These are phyloP conservation scores for Campaea margaritaria DNA, from an alignment of 2,888 invertebrate species.

Conservation along the genomic window DNA sequence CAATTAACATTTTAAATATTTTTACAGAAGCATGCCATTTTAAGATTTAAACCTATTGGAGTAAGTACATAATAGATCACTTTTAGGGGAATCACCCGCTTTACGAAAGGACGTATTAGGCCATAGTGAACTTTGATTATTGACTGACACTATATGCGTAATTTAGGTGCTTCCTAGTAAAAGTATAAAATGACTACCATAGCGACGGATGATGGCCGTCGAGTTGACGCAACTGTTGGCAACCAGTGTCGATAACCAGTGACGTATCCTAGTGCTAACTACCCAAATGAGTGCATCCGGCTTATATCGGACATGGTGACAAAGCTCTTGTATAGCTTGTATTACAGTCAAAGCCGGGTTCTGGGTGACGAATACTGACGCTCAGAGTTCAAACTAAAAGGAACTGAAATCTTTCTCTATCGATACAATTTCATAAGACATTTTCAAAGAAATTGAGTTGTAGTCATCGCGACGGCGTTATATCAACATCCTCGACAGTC, in stretches of 20 bases:
- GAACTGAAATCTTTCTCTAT: background rate
- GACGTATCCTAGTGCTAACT: slow-evolving; percentile 19
- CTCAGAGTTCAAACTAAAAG: background rate
- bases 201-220: background rate
- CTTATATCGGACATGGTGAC: slow-evolving; percentile 17
- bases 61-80: no score
- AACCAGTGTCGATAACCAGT: background rate
- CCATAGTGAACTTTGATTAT: slow-evolving; percentile 11
- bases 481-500: no score
- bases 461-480: no score
- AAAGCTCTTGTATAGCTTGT: background rate
- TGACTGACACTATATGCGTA: background rate
- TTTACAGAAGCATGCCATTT: no score
- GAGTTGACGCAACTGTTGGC: no score
- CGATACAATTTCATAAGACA: no score
- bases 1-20: no score
- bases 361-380: slow-evolving; percentile 13
- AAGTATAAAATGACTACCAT: slow-evolving; percentile 5
- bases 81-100: no score
- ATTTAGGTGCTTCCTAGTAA: slow-evolving; percentile 1
- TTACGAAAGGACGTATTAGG: no score
- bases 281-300: slow-evolving; percentile 30
- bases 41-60: no score
- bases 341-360: background rate
- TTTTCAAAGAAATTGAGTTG: no score